These are phyloP conservation scores for Dasyurus viverrinus DNA, from an alignment of 2,113 vertebrate species.

Conservation along the genomic window DNA sequence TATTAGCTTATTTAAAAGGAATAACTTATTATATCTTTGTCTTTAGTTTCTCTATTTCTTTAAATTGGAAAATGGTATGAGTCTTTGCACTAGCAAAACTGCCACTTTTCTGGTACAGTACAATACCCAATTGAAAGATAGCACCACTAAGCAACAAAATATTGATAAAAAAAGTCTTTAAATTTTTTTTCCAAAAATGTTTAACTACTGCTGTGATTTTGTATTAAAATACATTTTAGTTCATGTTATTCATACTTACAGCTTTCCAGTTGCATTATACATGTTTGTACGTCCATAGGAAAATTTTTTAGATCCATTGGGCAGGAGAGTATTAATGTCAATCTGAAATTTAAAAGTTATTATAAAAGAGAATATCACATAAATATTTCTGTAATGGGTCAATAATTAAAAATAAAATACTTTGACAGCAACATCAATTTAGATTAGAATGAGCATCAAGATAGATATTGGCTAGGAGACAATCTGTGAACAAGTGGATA, in stretches of 20 bases:
- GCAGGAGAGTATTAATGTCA: slow-evolving; percentile 96
- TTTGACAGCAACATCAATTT: background rate
- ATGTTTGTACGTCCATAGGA: slow-evolving; percentile 98
- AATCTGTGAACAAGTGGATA: background rate
- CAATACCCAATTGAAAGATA: background rate
- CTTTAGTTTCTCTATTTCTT: background rate
- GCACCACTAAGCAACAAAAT: background rate
- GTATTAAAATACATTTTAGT: background rate
- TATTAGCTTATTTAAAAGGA: background rate
- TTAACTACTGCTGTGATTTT: background rate
- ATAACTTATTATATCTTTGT: background rate
- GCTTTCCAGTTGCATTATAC: slow-evolving; percentile 99
- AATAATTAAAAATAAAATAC: background rate
- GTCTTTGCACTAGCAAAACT: background rate
- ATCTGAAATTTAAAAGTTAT: slow-evolving; percentile 85
- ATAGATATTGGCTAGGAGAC: slow-evolving; percentile 14
- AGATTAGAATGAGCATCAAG: background rate
- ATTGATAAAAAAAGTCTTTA: background rate
- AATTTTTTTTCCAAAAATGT: background rate
- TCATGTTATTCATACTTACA: slow-evolving; percentile 88
- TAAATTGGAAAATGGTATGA: background rate
- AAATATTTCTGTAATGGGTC: background rate
- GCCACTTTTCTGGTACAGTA: background rate
- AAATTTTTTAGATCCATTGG: slow-evolving; percentile 99
- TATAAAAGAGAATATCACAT: slow-evolving; percentile 33